Percentiles rank a stretch among this genome's conserved stretches.
Conservation (phyloP, 2,113 vertebrate genomes). For the Elachura formosa region DNA sequence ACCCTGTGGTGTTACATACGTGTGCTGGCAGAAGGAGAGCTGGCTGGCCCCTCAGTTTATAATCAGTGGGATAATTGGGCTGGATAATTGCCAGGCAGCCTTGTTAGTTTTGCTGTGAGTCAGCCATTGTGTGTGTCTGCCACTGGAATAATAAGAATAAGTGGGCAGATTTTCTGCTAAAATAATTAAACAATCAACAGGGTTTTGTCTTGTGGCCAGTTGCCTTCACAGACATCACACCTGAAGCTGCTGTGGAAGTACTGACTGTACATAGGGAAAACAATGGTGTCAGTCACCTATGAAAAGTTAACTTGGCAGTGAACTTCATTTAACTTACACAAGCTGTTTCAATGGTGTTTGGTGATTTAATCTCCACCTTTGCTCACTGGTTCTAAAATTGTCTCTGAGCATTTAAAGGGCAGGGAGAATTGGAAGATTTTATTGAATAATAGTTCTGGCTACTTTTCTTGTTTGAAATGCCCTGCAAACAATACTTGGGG, state of each 20-base stretch:
- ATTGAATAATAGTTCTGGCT: neutral
- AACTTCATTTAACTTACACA: neutral
- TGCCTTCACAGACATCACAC: neutral
- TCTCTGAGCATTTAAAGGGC: neutral
- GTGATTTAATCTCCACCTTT: neutral
- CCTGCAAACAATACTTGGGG: neutral
- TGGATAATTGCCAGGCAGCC: neutral
- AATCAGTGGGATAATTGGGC: neutral
- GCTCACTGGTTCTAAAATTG: neutral
- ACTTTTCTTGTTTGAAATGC: neutral
- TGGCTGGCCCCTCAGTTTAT: neutral
- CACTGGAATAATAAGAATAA: neutral
- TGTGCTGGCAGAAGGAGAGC: neutral
- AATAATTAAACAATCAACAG: neutral
- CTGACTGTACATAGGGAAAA: neutral
- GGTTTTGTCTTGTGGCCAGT: neutral
- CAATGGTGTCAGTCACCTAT: neutral
- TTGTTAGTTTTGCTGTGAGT: neutral
- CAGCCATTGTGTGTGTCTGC: neutral
- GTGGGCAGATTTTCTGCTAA: neutral
- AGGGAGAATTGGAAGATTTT: neutral
- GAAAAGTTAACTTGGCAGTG: neutral
- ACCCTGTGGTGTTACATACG: fast-evolving
- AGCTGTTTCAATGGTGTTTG: neutral
- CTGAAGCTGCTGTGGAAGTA: neutral